A percentile compares a stretch with the other conserved stretches of the same genome.
Evolutionary conservation across 2,113 vertebrate species (phyloP).

Genomic region (Nycticebus coucang): DNA sequence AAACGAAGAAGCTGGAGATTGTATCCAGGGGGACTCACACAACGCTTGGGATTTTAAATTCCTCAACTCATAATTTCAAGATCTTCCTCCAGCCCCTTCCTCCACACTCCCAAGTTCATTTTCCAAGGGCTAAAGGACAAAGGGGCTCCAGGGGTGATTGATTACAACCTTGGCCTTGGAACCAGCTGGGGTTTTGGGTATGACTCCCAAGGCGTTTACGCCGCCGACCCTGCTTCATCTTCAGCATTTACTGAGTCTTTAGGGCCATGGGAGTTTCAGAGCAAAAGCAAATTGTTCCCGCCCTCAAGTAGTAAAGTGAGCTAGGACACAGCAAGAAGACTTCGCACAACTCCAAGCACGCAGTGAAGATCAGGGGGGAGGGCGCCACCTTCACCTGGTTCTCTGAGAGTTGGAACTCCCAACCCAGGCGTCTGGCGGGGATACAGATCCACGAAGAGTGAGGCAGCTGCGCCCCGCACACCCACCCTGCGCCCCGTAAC

Average conservation of each 20-base stretch:
- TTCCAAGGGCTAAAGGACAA: not conserved
- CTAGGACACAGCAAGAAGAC: too few relatives aligned
- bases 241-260: not conserved
- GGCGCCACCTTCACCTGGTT: fast-evolving
- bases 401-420: fast-evolving
- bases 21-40: not conserved
- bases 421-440: fast-evolving
- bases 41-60: not conserved
- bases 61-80: not conserved
- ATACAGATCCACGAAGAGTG: not conserved
- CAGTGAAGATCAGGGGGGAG: too few relatives aligned
- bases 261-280: not conserved
- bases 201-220: fast-evolving
- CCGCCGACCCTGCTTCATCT: too few relatives aligned
- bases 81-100: not conserved
- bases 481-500: fast-evolving
- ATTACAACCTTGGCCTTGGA: fast-evolving
- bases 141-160: not conserved
- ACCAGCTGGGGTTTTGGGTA: not conserved
- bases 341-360: fast-evolving
- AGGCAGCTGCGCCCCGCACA: fast-evolving
- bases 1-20: not conserved
- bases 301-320: not conserved
- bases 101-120: not conserved
- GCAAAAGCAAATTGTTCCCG: not conserved